Percentiles rank a stretch among this genome's conserved stretches.
These are phyloP conservation scores for Folsomia manolachei DNA, from an alignment of 2,888 invertebrate species.

Conservation along the genomic window DNA sequence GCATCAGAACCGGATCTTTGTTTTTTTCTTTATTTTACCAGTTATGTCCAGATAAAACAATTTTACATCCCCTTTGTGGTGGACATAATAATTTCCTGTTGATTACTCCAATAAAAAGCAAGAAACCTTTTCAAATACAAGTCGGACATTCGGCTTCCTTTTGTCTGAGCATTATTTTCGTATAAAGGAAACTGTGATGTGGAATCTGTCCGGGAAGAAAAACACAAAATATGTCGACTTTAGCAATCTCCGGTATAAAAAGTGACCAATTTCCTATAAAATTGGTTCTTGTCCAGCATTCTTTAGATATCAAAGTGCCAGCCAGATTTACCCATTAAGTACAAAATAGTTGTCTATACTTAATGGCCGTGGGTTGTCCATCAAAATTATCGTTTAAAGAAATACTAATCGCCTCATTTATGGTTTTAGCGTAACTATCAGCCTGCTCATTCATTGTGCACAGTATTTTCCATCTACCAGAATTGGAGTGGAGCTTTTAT, in stretches of 20 bases:
- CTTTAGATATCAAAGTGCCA: not conserved
- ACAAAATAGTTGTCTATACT: not conserved
- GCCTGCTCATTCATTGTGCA: no score
- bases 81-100: slow-evolving; percentile 7
- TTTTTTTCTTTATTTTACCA: not conserved
- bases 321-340: not conserved
- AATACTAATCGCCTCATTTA: not conserved
- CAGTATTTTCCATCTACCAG: no score
- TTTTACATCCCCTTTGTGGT: not conserved
- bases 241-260: not conserved
- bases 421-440: no score
- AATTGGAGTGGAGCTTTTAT: no score
- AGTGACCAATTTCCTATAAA: not conserved
- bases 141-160: no score
- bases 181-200: slow-evolving; percentile 4
- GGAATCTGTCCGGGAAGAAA: not conserved
- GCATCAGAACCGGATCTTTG: not conserved
- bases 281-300: no score
- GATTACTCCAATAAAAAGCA: not conserved
- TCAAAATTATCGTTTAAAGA: not conserved
- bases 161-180: no score
- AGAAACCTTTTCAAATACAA: no score
- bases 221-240: not conserved
- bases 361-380: not conserved
- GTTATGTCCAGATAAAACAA: not conserved